Evolutionary conservation across 2,113 vertebrate genomes (phyloP).

Genomic region (Quiscalus mexicanus): DNA sequence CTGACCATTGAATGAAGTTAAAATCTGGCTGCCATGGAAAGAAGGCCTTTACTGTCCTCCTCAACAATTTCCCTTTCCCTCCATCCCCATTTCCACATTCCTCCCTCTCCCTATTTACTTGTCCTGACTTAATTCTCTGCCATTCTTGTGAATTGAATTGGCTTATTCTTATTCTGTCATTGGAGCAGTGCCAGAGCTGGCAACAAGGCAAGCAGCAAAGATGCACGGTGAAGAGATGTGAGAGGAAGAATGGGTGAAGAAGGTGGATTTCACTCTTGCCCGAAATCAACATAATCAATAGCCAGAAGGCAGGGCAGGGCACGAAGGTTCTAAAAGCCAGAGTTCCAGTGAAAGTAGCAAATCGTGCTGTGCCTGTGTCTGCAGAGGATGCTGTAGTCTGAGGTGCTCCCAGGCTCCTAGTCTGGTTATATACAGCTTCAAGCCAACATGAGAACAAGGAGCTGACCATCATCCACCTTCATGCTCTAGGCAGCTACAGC

Average conservation of each 20-base stretch:
- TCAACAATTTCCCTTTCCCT: background rate
- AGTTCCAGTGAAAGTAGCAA: background rate
- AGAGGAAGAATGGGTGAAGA: background rate
- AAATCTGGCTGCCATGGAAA: background rate
- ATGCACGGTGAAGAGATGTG: background rate
- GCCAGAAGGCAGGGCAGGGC: background rate
- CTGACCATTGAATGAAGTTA: background rate
- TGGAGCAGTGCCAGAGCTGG: background rate
- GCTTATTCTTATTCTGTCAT: background rate
- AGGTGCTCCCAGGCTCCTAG: background rate
- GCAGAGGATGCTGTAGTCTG: background rate
- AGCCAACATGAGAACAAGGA: background rate
- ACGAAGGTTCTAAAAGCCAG: fast-evolving
- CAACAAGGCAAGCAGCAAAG: background rate
- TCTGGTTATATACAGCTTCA: background rate
- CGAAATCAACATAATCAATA: background rate
- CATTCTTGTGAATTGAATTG: background rate
- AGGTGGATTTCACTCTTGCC: background rate
- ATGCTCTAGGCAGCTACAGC: background rate
- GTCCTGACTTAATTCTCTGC: background rate
- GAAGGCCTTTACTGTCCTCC: background rate
- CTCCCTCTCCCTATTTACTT: background rate
- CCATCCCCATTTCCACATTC: background rate
- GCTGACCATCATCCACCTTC: background rate
- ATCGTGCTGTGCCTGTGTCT: background rate